phyloP scores from a whole-genome alignment of 1,140 invertebrate genomes.

The Eubasilissa regina region DNA sequence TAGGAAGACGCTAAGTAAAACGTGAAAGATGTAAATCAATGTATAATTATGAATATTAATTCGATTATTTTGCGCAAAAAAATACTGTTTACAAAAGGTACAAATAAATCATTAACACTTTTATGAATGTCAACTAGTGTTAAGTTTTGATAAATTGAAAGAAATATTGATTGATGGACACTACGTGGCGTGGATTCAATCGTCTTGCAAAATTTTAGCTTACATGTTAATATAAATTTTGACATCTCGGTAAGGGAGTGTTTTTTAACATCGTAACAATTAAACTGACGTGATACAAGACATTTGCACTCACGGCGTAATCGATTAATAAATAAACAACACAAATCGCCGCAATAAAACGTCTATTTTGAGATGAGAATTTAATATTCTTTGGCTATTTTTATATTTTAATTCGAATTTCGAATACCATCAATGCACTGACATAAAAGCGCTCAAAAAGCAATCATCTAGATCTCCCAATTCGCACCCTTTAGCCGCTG shows the following conservation, averaged over 20 bases:
- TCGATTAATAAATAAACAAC: conserved; percentile 25
- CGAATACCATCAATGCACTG: background rate
- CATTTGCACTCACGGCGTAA: conserved; percentile 1
- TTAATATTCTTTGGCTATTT: too few species aligned
- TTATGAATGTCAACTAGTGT: conserved; percentile 6
- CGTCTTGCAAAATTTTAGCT: background rate
- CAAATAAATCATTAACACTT: conserved; percentile 11
- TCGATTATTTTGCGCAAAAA: background rate
- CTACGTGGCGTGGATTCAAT: too few species aligned
- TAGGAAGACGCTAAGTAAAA: too few species aligned
- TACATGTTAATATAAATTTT: conserved; percentile 25
- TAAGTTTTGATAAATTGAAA: background rate
- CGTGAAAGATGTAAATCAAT: too few species aligned
- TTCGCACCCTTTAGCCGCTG: background rate
- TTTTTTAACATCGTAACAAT: conserved; percentile 38
- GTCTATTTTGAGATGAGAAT: too few species aligned
- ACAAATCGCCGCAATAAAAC: background rate
- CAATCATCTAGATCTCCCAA: background rate
- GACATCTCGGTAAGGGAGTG: conserved; percentile 40
- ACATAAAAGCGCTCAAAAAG: conserved; percentile 17
- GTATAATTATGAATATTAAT: too few species aligned
- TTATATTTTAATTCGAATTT: background rate
- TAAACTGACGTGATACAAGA: conserved; percentile 28
- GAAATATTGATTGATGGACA: too few species aligned
- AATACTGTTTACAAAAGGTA: background rate